Base-by-base conservation (phyloP, 2,888 invertebrate genomes). In the Drosophila monieri region DNA sequence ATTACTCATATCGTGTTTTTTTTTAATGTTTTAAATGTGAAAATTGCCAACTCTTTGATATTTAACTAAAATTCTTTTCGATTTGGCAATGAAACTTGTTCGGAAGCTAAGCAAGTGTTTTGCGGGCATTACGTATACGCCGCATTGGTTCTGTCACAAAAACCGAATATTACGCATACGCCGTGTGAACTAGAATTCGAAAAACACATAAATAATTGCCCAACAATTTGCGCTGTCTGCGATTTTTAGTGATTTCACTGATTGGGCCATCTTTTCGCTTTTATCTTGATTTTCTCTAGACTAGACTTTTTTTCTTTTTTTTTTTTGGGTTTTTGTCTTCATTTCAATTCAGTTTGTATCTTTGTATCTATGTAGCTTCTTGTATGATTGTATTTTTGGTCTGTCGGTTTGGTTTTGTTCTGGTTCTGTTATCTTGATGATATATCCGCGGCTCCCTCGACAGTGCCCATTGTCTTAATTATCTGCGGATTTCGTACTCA, bases 221-320 rank as follows among this genome's bases (percentile, higher is more conserved):
- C 74, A 76, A 80, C 80, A 83, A 83, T 80, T 77, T 80, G 74
- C 73, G 84, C 80, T 85, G 85, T 85, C 85, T 85, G 78, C 86
- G 76, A 73, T 77, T 80, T 41, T 41, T 61, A 60, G 61, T 30
- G 60, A 60, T 60, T 76, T 76, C 83, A 76, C 74, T 85, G 78
- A 85, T 74, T 59, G 51, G 53, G 41, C 37, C 27, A 51, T 44
- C 43, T 52, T 56, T 51, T 60, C 35, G 18, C 69, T 37, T 62
- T 37, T 44, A 32, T 58, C 60, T 39, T 35, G 23, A 30, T 44
- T 15, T 18, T 39, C 8, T 15, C 39, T 32, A 35, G 35, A 35
- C 35, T 43, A n/a, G 21, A 23, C 21, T 23, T 18, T 43, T 25
- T n/a, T n/a, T n/a, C n/a, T 27, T 37, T 64, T 43, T 62, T 14